Base-by-base conservation (phyloP, 1,140 invertebrate species). In the Caenorhabditis brenneri region DNA sequence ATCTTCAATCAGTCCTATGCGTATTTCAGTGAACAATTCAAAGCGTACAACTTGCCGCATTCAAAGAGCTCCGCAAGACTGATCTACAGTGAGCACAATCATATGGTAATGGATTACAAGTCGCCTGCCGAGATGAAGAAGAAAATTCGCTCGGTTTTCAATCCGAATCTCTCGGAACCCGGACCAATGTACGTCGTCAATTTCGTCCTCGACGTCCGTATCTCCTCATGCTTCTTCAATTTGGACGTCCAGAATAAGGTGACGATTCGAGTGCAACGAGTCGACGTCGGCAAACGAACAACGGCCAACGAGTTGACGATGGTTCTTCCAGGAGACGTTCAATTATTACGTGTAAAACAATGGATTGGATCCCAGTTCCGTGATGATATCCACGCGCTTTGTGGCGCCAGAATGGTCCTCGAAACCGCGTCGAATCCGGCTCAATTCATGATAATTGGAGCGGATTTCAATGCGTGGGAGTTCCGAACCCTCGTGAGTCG, bases 11-110 rank as follows among this genome's bases (percentile, higher is more conserved):
- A 33, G 5, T 69, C 82, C 7, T 58, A 31, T 15, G 65, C 79
- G 3, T 83, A 79, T 29, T 83, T 83, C 74, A 48, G 58, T 16
- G 82, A 83, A n/a, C 33, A 33, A 5, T 69, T 74, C 27, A 22
- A 29, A 7, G n/a, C 24, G 0, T 82, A 46, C 27, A 69, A 42
- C n/a, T 16, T 69, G 36, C 36, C 55, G n/a, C 39, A 69, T 24
- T 1, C 22, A n/a, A 46, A 36, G 39, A 74, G 39, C 9, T n/a
- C 10, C 2, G 24, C 42, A 19, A 31, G 81, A n/a, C 42, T 82
- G 15, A 69, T 82, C 15, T 46, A 60, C 16, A 22, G 46, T 1
- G 81, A 74, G 16, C 16, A 36, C 19, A 27, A 27, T 3, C 6
- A 49, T 1, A 9, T 33, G 22, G 29, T 33, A 24, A 49, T 27